Base-by-base conservation (phyloP, 2,888 invertebrate species). In the Patella depressa region DNA sequence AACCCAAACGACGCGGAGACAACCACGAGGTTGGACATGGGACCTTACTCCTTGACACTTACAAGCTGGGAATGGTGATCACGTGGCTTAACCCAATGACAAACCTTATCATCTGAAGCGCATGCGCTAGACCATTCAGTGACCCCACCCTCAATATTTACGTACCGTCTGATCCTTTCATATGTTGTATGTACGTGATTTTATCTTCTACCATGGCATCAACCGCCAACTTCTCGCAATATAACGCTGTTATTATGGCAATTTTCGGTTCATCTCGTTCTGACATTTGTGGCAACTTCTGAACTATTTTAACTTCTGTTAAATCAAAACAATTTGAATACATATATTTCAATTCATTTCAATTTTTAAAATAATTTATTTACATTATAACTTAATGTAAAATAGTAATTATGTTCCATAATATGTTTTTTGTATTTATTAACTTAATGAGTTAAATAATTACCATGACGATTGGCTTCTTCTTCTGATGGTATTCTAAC, bases 201-300 rank as follows among this genome's bases (percentile, higher is more conserved):
- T 97, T 98, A 90, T 98, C 97, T 87, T 98, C 97, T 90, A 99
- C 96, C 96, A 99, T 96, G 19, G 98, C 96, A 92, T 99, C 99
- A 0, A 99, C 98, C 2, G 99, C 99, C 87, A 98, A 93, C 92
- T 99, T 99, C 92, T 99, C 99, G 89, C 97, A 97, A 92, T 98
- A 99, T 88, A 98, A 95, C 0, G 98, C 97, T 0, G 98, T 98
- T 80, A 99, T 96, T 79, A 99, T 96, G n/a, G 98, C 99, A 88
- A 99, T 97, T 29, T 97, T 97, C 0, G 98, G 98, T 90, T 98
- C 97, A 86, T 98, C 96, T 53, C 96, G 94, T 80, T 95, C 95
- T 76, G 95, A 95, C 91, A 98, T 94, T 15, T 95, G 95, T 17
- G 98, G 98, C 96, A 98, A 97, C 93, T 98, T 97, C 89, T 97